phyloP scores from a whole-genome alignment of 2,797 vertebrate genomes.

The Tamandua tetradactyla region DNA sequence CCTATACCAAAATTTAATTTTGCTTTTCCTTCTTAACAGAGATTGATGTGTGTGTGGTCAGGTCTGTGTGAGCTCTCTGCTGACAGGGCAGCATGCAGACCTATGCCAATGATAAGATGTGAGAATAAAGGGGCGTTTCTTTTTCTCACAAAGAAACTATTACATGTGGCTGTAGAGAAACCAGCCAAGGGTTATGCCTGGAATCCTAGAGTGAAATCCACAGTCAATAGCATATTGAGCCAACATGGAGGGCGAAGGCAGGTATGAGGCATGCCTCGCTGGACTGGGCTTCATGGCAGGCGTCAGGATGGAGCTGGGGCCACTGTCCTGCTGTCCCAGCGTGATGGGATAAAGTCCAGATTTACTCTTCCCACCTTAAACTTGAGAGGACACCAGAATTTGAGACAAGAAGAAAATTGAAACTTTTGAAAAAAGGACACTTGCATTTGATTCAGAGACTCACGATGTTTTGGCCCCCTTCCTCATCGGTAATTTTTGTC shows the following conservation, averaged over 20 bases:
- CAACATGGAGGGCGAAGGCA: background rate
- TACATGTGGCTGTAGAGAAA: background rate
- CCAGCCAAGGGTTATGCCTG: background rate
- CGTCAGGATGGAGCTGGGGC: background rate
- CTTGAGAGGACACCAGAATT: background rate
- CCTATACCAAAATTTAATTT: background rate
- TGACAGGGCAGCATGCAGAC: background rate
- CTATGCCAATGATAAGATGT: background rate
- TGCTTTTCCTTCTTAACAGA: background rate
- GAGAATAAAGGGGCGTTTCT: background rate
- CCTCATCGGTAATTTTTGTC: too few relatives aligned
- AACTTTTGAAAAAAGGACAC: background rate
- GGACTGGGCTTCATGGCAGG: background rate
- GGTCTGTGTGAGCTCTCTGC: background rate
- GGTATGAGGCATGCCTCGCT: rapidly evolving
- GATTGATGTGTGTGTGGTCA: background rate
- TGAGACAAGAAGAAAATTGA: background rate
- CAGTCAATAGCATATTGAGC: background rate
- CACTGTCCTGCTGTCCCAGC: too few relatives aligned
- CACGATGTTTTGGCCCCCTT: too few relatives aligned
- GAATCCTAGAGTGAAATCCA: background rate
- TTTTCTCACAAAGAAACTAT: background rate
- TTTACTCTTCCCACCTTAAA: background rate
- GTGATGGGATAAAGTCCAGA: too few relatives aligned
- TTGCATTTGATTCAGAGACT: background rate